phyloP scores from a whole-genome alignment of 1,140 invertebrate genomes.

The Cephus cinctus region DNA sequence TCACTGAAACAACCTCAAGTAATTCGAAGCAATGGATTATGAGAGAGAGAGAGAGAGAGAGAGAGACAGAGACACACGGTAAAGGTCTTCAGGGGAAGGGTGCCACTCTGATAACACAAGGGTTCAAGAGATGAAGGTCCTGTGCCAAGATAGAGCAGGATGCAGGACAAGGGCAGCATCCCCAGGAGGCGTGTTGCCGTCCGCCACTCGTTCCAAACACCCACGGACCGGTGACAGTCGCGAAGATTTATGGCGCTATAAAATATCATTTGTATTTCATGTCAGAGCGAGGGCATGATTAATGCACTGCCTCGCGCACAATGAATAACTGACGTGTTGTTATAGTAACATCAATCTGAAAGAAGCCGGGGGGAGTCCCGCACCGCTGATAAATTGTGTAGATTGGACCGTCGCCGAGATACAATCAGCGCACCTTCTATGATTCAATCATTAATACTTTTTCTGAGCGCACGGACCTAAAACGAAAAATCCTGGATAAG shows the following conservation, averaged over 20 bases:
- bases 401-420: slow-evolving; percentile 41
- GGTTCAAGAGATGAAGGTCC: slow-evolving; percentile 10
- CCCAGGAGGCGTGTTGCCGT: too few relatives aligned
- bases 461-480: neutral
- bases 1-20: too few relatives aligned
- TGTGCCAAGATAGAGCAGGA: too few relatives aligned
- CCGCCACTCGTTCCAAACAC: slow-evolving; percentile 37
- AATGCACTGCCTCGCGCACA: slow-evolving; percentile 46
- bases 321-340: slow-evolving; percentile 48
- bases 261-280: slow-evolving; percentile 57
- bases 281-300: slow-evolving; percentile 48
- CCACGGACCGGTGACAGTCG: slow-evolving; percentile 43
- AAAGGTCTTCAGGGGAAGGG: slow-evolving; percentile 4
- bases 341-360: slow-evolving; percentile 49
- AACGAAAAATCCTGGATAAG: neutral
- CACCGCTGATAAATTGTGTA: slow-evolving; percentile 45
- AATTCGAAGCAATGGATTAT: too few relatives aligned
- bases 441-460: slow-evolving; percentile 40
- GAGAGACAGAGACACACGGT: neutral
- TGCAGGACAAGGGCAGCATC: too few relatives aligned
- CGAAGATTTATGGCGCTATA: slow-evolving; percentile 53
- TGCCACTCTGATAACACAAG: neutral
- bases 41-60: slow-evolving; percentile 9
- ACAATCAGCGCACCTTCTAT: slow-evolving; percentile 38
- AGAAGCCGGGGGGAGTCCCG: slow-evolving; percentile 24